Conservation (phyloP, 2,888 invertebrate species). For the Drosophila affinis region DNA sequence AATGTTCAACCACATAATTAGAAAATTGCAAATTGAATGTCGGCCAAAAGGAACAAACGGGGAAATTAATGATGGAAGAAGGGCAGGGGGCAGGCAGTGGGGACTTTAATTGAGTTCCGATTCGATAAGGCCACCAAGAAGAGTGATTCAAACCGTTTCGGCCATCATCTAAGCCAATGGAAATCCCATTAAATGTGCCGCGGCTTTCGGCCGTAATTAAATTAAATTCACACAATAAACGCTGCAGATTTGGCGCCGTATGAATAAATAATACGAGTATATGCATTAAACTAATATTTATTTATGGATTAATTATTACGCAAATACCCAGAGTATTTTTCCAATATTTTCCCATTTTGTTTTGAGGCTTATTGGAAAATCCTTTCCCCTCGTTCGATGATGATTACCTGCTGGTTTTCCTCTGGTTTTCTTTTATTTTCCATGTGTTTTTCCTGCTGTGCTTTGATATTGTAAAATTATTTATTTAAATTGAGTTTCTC, state of each 20-base stretch:
- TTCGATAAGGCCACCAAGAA: conserved; percentile 26
- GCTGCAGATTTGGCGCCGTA: neutral
- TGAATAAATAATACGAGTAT: conserved; percentile 19
- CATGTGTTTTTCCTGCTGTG: conserved; percentile 17
- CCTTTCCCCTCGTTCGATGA: neutral
- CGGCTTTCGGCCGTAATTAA: conserved; percentile 42
- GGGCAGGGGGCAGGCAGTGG: neutral
- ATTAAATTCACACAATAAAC: conserved; percentile 36
- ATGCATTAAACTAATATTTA: conserved; percentile 34
- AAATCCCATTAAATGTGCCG: conserved; percentile 42
- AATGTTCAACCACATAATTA: conserved; percentile 65
- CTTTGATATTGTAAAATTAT: conserved; percentile 51
- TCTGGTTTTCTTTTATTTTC: conserved; percentile 6
- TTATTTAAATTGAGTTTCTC: conserved; percentile 54
- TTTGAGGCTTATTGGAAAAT: neutral
- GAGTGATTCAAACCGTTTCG: conserved; percentile 1
- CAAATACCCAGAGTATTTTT: conserved; percentile 36
- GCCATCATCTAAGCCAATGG: conserved; percentile 8
- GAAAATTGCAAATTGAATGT: conserved; percentile 66
- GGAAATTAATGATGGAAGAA: neutral
- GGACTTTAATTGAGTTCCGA: conserved; percentile 24
- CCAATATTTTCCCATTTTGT: conserved; percentile 50
- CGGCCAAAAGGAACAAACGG: conserved; percentile 15
- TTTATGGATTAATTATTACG: conserved; percentile 53
- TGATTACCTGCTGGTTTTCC: conserved; percentile 16